Base-by-base conservation (phyloP, 2,888 invertebrate genomes). In the Hypsopygia costalis region DNA sequence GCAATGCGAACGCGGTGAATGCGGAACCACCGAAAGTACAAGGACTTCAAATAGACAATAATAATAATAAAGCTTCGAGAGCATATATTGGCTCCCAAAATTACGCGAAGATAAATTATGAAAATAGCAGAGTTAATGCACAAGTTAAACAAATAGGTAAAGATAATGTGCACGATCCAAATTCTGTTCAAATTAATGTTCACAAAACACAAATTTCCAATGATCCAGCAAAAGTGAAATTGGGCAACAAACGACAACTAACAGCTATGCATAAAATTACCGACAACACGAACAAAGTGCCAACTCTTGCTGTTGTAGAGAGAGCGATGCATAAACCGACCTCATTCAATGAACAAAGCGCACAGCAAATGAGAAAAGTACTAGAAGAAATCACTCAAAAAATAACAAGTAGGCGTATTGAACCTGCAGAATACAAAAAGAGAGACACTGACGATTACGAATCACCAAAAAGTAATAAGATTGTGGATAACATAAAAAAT, bases 381-480 rank as follows among this genome's bases (percentile, higher is more conserved):
- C 43, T 62, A 6, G 51, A 66, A 8, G 62, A 67, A n/a, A 58
- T 66, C 41, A 45, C 53, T 4, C 48, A 57, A 22, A 59, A 58
- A 27, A 40, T 47, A 11, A 27, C 51, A 0, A 58, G 55, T 11
- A 58, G 55, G 25, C 56, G 43, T 41, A 47, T 46, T 10, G 44
- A 52, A 32, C 20, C n/a, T 20, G 49, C 45, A n/a, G 69, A 69
- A 25, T 54, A 58, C 34, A 55, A 1, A n/a, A 32, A 20, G 5
- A 32, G 9, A 16, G 55, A 69, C 3, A 52, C 52, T 6, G 47
- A 36, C 34, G 52, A 40, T 21, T 37, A 47, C 12, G 41, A 49
- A 1, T 60, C 59, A 43, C 41, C 43, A n/a, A 69, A 59, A 47
- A 58, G 50, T 1, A 63, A 61, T 37, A 40, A 46, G 6, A 34